Conservation (phyloP, 2,888 invertebrate species). For the Matsumyia berberina region DNA sequence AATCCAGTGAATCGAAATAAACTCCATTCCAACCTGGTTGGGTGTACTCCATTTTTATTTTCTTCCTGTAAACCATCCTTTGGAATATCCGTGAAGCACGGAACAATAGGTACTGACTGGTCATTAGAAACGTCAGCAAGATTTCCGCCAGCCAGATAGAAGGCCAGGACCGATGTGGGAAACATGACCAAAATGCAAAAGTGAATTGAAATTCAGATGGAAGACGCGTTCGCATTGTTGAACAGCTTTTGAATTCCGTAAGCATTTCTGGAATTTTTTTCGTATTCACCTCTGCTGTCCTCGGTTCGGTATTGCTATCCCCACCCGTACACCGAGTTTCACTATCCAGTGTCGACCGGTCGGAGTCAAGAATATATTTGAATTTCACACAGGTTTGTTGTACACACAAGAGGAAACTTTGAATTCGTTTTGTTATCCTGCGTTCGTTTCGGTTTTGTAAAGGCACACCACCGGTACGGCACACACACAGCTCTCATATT, state of each 20-base stretch:
- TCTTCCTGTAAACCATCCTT: slow-evolving; percentile 18
- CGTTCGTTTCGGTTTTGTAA: slow-evolving; percentile 8
- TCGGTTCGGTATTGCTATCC: slow-evolving; percentile 8
- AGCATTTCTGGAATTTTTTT: slow-evolving; percentile 25
- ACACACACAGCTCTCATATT: slow-evolving; percentile 22
- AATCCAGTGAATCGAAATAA: not conserved
- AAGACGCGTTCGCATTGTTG: slow-evolving; percentile 44
- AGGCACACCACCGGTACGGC: not conserved
- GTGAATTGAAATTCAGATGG: slow-evolving; percentile 58
- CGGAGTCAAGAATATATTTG: slow-evolving; percentile 17
- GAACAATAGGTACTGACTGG: slow-evolving; percentile 56
- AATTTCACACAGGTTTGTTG: slow-evolving; percentile 15
- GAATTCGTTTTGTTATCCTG: slow-evolving; percentile 21
- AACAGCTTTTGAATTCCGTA: slow-evolving; percentile 41
- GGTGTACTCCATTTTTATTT: not conserved
- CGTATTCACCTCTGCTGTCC: not conserved
- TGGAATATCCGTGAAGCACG: slow-evolving; percentile 41
- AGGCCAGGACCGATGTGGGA: not conserved
- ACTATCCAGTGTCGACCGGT: not conserved
- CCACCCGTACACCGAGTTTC: too few relatives aligned
- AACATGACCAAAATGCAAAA: slow-evolving; percentile 58
- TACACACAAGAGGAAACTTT: slow-evolving; percentile 2
- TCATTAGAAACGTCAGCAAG: slow-evolving; percentile 57
- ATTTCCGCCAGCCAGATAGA: slow-evolving; percentile 23
- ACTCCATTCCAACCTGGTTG: not conserved